A percentile compares a stretch with the other conserved stretches of the same genome.
These are phyloP conservation scores for Enteromius paludinosus DNA, from an alignment of 2,797 vertebrate genomes.

Conservation along the genomic window DNA sequence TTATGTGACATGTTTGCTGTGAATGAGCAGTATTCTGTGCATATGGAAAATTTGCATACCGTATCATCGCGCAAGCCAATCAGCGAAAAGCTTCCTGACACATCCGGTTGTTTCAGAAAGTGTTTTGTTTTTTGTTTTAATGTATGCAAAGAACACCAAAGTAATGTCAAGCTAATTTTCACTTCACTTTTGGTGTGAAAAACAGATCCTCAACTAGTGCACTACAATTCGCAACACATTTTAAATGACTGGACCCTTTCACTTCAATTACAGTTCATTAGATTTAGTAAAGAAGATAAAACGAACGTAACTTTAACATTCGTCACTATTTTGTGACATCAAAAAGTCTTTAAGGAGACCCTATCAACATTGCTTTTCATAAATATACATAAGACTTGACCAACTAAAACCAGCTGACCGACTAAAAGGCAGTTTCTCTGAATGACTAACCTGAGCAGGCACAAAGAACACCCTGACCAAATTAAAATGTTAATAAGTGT, in stretches of 20 bases:
- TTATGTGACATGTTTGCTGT: neutral
- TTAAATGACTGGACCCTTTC: neutral
- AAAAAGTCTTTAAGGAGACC: neutral
- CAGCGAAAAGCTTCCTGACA: neutral
- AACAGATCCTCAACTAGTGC: neutral
- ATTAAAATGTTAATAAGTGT: conserved; percentile 67
- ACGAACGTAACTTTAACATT: neutral
- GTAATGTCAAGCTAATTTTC: neutral
- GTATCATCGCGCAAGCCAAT: neutral
- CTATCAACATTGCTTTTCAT: neutral
- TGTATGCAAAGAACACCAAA: neutral
- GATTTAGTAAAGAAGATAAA: neutral
- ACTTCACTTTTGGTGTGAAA: neutral
- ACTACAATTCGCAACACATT: neutral
- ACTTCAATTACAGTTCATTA: neutral
- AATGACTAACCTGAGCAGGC: conserved; percentile 53
- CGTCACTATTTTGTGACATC: neutral
- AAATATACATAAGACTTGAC: neutral
- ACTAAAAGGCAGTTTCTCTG: conserved; percentile 13
- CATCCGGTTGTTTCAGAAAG: too few species aligned
- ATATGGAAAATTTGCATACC: too few species aligned
- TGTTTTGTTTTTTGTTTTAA: neutral
- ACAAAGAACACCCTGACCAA: conserved; percentile 48
- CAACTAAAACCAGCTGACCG: neutral
- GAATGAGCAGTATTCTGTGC: neutral